Evolutionary conservation across 2,113 vertebrate species (phyloP).

Genomic region (Colistium nudipinnis): DNA sequence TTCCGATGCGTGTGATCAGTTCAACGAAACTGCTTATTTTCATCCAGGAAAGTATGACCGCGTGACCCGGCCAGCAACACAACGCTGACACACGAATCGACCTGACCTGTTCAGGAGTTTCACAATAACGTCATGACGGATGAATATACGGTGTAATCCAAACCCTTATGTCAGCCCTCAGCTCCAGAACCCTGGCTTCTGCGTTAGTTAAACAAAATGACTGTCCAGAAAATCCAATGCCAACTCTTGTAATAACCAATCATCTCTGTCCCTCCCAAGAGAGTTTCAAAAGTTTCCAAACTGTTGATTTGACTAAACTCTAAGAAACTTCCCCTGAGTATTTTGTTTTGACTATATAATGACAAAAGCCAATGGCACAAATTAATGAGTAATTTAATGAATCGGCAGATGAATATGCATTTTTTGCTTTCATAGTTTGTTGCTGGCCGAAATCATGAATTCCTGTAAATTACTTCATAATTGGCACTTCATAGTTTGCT

Average conservation of each 20-base stretch:
- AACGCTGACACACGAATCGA: not conserved
- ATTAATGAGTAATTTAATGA: no score
- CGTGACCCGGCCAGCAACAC: not conserved
- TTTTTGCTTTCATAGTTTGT: not conserved
- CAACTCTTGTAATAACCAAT: not conserved
- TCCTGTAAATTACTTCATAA: not conserved
- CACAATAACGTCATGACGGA: slow-evolving; percentile 7
- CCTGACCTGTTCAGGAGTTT: slow-evolving; percentile 22
- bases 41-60: not conserved
- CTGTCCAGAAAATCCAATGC: not conserved
- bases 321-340: no score
- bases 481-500: not conserved
- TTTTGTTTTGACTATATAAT: no score
- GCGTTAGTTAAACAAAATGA: slow-evolving; percentile 7
- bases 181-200: not conserved
- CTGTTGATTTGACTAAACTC: not conserved
- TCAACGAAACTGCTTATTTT: not conserved
- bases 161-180: not conserved
- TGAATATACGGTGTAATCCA: slow-evolving; percentile 25
- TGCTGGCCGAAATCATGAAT: not conserved
- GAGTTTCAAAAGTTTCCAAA: not conserved
- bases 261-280: not conserved
- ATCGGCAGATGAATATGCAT: no score
- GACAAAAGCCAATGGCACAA: no score
- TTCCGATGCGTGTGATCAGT: not conserved